Evolutionary conservation across 2,888 invertebrate genomes (phyloP), one percentile per base, ranked within the genome.

Genomic region (Sesia bembeciformis): DNA sequence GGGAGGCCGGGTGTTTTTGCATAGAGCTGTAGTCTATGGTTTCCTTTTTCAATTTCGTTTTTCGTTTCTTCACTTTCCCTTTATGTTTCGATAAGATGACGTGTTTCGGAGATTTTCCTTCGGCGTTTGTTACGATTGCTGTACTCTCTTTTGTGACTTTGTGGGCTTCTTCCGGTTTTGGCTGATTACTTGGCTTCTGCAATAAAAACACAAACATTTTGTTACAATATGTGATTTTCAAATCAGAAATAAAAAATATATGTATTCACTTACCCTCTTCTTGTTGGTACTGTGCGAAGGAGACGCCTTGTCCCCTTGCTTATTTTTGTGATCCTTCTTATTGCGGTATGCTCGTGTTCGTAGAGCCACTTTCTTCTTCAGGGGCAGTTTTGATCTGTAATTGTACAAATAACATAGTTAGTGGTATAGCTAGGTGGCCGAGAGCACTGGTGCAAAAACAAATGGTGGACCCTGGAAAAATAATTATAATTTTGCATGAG

Each of bases 361-460:
- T 60, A 93, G 89, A 46, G 93, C 91, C 39, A 96, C 96, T 80
- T 96, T 95, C 78, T 95, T 94, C 86, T 96, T 96, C 61, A 97
- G 91, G 49, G 97, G 97, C 56, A 97, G 91, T 84, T 96, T 96
- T 53, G 96, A 94, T 62, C 96, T 93, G 72, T n/a, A 78, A 77
- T 40, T 54, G 7, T 39, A 50, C 23, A 23, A 23, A 23, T 23
- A 23, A 23, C 23, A 23, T 23, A 23, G 23, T 23, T 23, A 23
- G 23, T 23, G 1, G 23, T 23, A 23, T 23, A 23, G 2, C 1
- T 42, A 42, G 42, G 42, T 42, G 42, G 7, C 42, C 23, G 23
- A 2, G 23, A 23, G 23, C 23, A 23, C 23, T 23, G 23, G 23
- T 23, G 23, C 23, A 23, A 23, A 23, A 23, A 23, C 1, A 23